Evolutionary conservation across 2,797 vertebrate species (phyloP).

Genomic region (Coccyzus lansbergi): DNA sequence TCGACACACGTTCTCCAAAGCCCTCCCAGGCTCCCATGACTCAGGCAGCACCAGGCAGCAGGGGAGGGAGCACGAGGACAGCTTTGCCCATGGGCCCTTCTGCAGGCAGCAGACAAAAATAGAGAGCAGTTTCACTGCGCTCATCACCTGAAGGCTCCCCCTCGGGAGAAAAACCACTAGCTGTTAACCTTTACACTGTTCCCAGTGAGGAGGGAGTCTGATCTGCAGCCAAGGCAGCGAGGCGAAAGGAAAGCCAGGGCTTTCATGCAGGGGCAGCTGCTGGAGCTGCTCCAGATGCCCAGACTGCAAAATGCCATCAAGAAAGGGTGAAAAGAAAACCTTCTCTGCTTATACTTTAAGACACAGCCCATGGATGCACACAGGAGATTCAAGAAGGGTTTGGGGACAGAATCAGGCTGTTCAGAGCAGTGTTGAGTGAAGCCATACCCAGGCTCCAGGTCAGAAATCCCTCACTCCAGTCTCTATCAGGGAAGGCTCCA

Average conservation of each 20-base stretch:
- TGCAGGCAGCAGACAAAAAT: conserved; percentile 34
- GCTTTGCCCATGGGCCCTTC: neutral
- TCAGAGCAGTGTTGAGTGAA: neutral
- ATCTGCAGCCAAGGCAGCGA: neutral
- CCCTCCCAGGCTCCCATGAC: neutral
- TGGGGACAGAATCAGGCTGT: neutral
- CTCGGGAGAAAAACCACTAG: neutral
- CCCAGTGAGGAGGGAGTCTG: fast-evolving
- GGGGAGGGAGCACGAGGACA: neutral
- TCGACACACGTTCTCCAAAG: neutral
- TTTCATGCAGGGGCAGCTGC: neutral
- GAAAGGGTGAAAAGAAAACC: neutral
- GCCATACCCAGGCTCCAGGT: neutral
- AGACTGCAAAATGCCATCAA: neutral
- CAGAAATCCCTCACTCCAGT: neutral
- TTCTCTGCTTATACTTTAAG: neutral
- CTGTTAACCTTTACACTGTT: neutral
- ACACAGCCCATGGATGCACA: neutral
- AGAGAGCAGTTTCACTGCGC: neutral
- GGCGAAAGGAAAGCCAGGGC: neutral
- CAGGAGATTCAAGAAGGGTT: neutral
- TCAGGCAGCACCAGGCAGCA: neutral
- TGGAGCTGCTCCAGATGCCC: neutral
- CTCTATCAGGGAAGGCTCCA: neutral
- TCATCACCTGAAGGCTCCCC: neutral